These are phyloP conservation scores for Pampusana beccarii DNA, from an alignment of 2,113 vertebrate species.

Conservation along the genomic window DNA sequence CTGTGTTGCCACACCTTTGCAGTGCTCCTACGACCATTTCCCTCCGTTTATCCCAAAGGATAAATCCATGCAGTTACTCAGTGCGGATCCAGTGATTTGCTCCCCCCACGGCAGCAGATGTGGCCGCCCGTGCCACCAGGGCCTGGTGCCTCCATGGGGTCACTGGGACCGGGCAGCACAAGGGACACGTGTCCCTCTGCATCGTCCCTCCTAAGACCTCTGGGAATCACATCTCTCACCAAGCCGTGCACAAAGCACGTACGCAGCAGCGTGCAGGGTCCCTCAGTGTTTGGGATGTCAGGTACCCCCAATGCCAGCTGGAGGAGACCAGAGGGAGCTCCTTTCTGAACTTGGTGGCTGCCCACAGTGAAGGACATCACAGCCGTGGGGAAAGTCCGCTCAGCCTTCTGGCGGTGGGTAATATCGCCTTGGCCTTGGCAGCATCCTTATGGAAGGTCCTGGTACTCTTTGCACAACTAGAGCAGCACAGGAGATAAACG, in stretches of 20 bases:
- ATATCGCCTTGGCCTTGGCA: neutral
- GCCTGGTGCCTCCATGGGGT: too few species aligned
- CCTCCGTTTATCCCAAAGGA: neutral
- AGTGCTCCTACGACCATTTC: neutral
- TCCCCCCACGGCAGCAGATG: fast-evolving
- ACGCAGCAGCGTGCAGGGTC: fast-evolving
- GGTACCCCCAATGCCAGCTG: neutral
- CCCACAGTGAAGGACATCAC: neutral
- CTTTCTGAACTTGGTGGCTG: neutral
- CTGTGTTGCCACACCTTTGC: neutral
- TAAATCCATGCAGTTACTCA: neutral
- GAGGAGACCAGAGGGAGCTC: neutral
- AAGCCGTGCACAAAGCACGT: neutral
- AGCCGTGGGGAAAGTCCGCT: neutral
- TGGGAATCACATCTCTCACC: neutral
- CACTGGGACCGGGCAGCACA: neutral
- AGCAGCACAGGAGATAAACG: neutral
- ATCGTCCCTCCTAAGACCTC: fast-evolving
- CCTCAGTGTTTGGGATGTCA: fast-evolving
- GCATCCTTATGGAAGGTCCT: neutral
- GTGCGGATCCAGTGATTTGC: neutral
- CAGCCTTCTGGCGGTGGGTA: neutral
- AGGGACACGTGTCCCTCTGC: neutral
- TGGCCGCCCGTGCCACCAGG: fast-evolving
- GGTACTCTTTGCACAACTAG: neutral